Evolutionary conservation across 2,888 invertebrate genomes (phyloP).

Genomic region (Spicauda simplicius): DNA sequence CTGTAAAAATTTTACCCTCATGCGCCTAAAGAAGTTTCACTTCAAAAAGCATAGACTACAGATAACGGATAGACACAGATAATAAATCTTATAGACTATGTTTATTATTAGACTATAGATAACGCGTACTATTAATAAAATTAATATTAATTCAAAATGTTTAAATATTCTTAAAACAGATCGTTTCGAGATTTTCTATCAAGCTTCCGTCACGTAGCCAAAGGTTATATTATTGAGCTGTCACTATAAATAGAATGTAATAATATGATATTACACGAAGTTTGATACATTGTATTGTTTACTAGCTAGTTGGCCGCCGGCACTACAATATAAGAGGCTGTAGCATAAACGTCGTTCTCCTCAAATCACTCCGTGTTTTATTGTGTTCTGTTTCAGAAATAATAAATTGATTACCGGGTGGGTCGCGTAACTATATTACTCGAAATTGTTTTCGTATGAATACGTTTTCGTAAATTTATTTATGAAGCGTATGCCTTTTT

Average conservation of each 20-base stretch:
- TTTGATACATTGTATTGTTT: conserved; percentile 12
- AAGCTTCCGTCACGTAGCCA: too few relatives aligned
- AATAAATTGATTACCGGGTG: neutral
- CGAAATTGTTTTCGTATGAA: neutral
- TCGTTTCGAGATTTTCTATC: too few relatives aligned
- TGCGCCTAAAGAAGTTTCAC: too few relatives aligned
- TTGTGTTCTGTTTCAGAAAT: conserved; percentile 10
- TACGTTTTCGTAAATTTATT: neutral
- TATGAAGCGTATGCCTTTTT: neutral
- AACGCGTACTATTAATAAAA: too few relatives aligned
- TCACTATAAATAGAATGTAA: conserved; percentile 6
- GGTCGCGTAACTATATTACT: neutral
- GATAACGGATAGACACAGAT: too few relatives aligned
- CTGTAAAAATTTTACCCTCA: too few relatives aligned
- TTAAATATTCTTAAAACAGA: too few relatives aligned
- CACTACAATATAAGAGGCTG: conserved; percentile 5
- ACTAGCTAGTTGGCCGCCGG: neutral
- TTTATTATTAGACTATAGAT: too few relatives aligned
- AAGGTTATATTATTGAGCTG: neutral
- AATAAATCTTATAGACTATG: too few relatives aligned
- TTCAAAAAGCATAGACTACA: too few relatives aligned
- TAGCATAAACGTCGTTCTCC: conserved; percentile 12
- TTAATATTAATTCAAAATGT: too few relatives aligned
- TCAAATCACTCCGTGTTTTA: neutral
- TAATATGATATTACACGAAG: conserved; percentile 3